Evolutionary conservation across 2,888 invertebrate species (phyloP).

Genomic region (Amphiduros pacificus): DNA sequence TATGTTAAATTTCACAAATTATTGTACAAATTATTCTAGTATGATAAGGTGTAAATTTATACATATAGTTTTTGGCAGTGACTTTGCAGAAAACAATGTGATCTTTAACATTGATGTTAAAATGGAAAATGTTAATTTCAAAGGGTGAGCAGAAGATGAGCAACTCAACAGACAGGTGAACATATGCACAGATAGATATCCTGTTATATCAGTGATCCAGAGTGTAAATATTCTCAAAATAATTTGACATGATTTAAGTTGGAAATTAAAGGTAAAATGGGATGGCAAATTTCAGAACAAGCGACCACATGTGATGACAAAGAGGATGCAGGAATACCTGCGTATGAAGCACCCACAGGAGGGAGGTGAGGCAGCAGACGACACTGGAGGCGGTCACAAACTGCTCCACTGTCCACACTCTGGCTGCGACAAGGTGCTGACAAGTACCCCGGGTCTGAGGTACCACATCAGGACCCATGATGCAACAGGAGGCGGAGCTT

Average conservation of each 20-base stretch:
- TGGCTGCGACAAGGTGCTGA: conserved; percentile 46
- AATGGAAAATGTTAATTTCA: too few species aligned
- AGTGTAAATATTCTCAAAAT: background rate
- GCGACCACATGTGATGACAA: conserved; percentile 46
- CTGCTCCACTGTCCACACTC: conserved; percentile 37
- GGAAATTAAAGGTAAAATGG: background rate
- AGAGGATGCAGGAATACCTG: conserved; percentile 51
- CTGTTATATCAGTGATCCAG: background rate
- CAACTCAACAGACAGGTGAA: too few species aligned
- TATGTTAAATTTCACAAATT: too few species aligned
- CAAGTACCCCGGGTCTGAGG: conserved; percentile 48
- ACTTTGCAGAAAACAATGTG: too few species aligned
- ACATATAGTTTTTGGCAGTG: too few species aligned
- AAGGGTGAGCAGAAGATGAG: too few species aligned
- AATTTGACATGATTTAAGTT: background rate
- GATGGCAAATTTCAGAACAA: conserved; percentile 1
- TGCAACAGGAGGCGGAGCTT: conserved; percentile 34
- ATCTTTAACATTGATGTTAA: too few species aligned
- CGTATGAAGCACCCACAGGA: conserved; percentile 29
- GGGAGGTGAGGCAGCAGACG: conserved; percentile 23
- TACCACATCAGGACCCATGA: conserved; percentile 46
- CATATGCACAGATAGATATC: too few species aligned
- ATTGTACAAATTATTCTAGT: too few species aligned
- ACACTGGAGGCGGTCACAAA: conserved; percentile 32
- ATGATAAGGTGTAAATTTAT: too few species aligned